Conservation (phyloP, 37 sponge, comb jelly and placozoan species). For the Beroe ovata region DNA sequence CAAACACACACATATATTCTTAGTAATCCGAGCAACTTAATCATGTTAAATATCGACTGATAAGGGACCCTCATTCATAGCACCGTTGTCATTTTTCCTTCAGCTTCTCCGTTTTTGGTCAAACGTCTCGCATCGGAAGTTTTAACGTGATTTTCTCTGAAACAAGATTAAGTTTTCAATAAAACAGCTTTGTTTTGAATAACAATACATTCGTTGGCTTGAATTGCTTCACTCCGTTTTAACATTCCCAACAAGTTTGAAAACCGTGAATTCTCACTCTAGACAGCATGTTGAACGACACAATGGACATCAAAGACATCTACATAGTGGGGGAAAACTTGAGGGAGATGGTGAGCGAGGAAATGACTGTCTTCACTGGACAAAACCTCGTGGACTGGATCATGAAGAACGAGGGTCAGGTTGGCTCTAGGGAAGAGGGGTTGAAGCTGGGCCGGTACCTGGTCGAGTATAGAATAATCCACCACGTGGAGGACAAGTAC, state of each 20-base stretch:
- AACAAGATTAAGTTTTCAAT: too few species aligned
- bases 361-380: background rate
- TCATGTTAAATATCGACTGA: background rate
- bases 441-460: constrained; percentile 5
- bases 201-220: background rate
- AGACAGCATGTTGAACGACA: background rate
- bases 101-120: background rate
- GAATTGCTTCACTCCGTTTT: background rate
- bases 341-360: background rate
- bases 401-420: constrained; percentile 12
- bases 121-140: background rate
- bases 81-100: background rate
- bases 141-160: background rate
- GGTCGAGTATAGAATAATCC: constrained; percentile 20
- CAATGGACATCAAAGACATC: background rate
- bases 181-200: too few species aligned
- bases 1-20: too few species aligned
- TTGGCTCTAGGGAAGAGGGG: background rate
- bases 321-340: constrained; percentile 4
- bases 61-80: background rate
- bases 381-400: constrained; percentile 26
- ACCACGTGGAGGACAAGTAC: constrained; percentile 26
- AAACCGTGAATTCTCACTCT: background rate
- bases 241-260: background rate
- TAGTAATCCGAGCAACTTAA: too few species aligned